Conservation (phyloP, 2,113 vertebrate genomes). For the Solenodon paradoxus region DNA sequence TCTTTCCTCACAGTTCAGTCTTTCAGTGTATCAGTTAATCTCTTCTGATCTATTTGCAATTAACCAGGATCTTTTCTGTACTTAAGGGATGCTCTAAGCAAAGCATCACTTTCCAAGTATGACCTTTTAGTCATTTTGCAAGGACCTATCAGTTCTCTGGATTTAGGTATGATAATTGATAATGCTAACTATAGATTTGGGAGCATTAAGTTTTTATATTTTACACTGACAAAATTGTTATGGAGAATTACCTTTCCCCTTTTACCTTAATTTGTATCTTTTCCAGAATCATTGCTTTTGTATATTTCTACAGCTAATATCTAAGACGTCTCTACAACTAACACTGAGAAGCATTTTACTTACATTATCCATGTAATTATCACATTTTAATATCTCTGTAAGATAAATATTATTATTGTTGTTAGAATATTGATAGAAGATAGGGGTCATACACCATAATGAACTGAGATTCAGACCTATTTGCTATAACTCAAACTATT, state of each 20-base stretch:
- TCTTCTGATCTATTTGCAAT: neutral
- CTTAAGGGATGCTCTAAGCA: neutral
- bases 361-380: neutral
- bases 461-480: neutral
- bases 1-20: neutral
- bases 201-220: neutral
- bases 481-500: neutral
- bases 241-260: neutral
- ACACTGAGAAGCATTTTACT: neutral
- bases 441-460: neutral
- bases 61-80: neutral
- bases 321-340: neutral
- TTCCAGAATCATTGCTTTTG: neutral
- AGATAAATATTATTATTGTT: neutral
- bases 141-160: neutral
- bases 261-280: neutral
- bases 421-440: neutral
- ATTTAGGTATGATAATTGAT: neutral
- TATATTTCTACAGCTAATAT: neutral
- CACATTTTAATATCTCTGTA: neutral
- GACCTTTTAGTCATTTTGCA: neutral
- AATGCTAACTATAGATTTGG: neutral
- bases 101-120: neutral
- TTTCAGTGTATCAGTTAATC: neutral
- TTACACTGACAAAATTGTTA: neutral